These are phyloP conservation scores for Drosophila aff. DNA, from an alignment of 1,140 invertebrate genomes.

Conservation along the genomic window DNA sequence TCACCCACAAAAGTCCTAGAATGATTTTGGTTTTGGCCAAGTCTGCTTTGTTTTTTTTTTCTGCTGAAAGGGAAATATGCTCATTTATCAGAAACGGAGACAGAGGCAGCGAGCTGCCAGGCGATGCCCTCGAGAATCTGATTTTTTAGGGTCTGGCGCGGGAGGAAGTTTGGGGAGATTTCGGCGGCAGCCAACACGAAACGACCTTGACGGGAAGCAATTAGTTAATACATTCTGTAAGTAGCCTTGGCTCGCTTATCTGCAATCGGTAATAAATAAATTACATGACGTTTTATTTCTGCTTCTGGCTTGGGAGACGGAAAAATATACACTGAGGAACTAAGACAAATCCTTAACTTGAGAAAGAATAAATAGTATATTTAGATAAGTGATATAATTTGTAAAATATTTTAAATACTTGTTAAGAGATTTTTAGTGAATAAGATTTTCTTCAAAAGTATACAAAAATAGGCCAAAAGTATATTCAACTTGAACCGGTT, in stretches of 20 bases:
- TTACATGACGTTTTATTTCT: conserved; percentile 60
- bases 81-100: conserved; percentile 52
- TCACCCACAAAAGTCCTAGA: conserved; percentile 30
- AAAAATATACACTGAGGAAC: neutral
- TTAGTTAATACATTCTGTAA: conserved; percentile 74
- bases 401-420: neutral
- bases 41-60: conserved; percentile 10
- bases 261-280: conserved; percentile 75
- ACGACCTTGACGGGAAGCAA: conserved; percentile 61
- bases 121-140: conserved; percentile 57
- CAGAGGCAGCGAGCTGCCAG: conserved; percentile 24
- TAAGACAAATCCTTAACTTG: neutral
- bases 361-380: neutral
- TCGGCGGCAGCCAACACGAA: conserved; percentile 19
- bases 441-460: neutral
- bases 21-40: conserved; percentile 38
- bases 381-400: too few species aligned
- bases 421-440: neutral
- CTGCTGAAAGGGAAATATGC: conserved; percentile 22
- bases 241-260: conserved; percentile 56
- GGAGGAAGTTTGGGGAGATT: neutral
- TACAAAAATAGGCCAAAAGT: neutral
- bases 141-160: conserved; percentile 29
- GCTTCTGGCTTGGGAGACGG: conserved; percentile 1
- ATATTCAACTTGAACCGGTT: neutral